A percentile compares a stretch with the other conserved stretches of the same genome.
Conservation (phyloP, 2,113 vertebrate genomes). For the Meriones unguiculatus region DNA sequence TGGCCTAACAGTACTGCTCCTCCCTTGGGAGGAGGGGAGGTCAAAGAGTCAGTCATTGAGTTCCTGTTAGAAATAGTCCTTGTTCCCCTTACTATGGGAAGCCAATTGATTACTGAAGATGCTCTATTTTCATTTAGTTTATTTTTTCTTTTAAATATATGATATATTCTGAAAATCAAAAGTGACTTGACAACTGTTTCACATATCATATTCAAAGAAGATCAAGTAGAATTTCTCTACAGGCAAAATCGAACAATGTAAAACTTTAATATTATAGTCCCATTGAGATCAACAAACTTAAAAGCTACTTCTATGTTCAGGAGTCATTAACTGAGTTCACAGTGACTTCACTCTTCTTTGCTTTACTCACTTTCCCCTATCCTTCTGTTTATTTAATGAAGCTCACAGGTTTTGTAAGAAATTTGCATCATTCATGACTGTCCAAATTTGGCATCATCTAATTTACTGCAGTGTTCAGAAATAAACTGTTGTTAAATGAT, state of each 20-base stretch:
- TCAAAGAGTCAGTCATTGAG: no score
- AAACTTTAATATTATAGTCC: neutral
- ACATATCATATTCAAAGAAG: neutral
- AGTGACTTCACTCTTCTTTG: neutral
- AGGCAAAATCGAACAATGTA: neutral
- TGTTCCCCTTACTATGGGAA: no score
- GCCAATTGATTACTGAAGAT: no score
- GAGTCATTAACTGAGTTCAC: neutral
- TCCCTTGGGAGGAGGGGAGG: no score
- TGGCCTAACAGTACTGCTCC: no score
- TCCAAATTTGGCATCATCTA: neutral
- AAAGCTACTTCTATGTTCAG: neutral
- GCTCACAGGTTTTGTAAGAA: neutral
- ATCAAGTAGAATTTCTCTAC: neutral
- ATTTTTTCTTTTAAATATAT: neutral
- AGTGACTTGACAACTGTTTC: neutral
- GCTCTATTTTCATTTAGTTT: neutral
- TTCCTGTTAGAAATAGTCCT: no score
- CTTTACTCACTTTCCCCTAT: neutral
- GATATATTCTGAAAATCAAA: constrained; percentile 1
- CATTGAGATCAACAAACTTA: neutral
- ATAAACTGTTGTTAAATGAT: neutral
- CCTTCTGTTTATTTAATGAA: neutral
- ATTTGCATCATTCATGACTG: neutral
- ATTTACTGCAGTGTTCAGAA: neutral